Percentiles rank a stretch among this genome's conserved stretches.
phyloP scores from a whole-genome alignment of 1,140 invertebrate genomes.

The Leptopilina boulardi region DNA sequence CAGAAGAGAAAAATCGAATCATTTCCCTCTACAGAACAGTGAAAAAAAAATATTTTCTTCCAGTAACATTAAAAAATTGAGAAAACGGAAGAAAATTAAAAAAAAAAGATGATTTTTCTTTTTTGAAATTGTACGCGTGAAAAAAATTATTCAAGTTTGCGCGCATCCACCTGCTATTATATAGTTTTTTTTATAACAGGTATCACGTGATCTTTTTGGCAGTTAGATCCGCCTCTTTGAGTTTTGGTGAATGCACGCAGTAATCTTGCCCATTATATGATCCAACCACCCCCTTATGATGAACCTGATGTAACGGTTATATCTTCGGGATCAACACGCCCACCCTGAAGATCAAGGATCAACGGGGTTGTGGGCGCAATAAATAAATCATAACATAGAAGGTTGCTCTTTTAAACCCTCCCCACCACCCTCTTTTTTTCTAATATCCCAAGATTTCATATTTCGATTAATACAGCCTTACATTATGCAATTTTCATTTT shows the following conservation, averaged over 20 bases:
- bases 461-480: too few species aligned
- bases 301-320: constrained; percentile 37
- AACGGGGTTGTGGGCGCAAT: constrained; percentile 43
- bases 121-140: not conserved
- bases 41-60: too few species aligned
- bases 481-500: too few species aligned
- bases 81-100: not conserved
- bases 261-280: constrained; percentile 2
- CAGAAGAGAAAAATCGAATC: too few species aligned
- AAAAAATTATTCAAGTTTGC: not conserved
- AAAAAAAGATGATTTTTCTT: too few species aligned
- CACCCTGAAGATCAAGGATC: constrained; percentile 42
- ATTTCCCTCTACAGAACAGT: too few species aligned
- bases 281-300: constrained; percentile 13
- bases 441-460: too few species aligned
- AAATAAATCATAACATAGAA: constrained; percentile 48
- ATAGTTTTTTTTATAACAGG: constrained; percentile 27
- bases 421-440: not conserved
- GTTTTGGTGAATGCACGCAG: not conserved
- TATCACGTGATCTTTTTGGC: constrained; percentile 28
- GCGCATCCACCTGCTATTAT: constrained; percentile 27
- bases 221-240: constrained; percentile 40
- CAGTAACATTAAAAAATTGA: too few species aligned
- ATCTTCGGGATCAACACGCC: constrained; percentile 50
- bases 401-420: not conserved